These are phyloP conservation scores for Venturia canescens DNA, from an alignment of 1,140 invertebrate genomes.

Conservation along the genomic window DNA sequence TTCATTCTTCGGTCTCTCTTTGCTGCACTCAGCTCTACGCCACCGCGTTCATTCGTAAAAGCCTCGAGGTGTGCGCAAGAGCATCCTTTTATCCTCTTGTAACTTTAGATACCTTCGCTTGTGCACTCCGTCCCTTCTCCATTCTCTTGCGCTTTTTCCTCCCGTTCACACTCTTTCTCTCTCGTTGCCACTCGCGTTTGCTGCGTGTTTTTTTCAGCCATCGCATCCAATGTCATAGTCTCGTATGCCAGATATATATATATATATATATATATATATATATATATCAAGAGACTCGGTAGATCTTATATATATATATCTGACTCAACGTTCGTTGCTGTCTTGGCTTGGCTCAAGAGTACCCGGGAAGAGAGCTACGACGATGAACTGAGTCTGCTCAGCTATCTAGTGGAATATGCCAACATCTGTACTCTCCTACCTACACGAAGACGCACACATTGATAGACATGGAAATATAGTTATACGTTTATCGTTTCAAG, in stretches of 20 bases:
- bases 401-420: constrained; percentile 39
- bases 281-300: no score
- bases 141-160: not conserved
- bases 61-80: constrained; percentile 63
- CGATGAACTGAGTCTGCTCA: constrained; percentile 40
- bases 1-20: constrained; percentile 17
- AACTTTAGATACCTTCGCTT: constrained; percentile 63
- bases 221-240: constrained; percentile 16
- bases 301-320: not conserved
- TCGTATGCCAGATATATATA: not conserved
- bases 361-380: constrained; percentile 35
- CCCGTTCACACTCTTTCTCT: constrained; percentile 7
- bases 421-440: not conserved
- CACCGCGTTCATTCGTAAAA: constrained; percentile 69
- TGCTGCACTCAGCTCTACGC: constrained; percentile 54
- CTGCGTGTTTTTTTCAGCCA: not conserved
- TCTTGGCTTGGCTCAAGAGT: not conserved
- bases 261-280: not conserved
- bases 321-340: constrained; percentile 15
- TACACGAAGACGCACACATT: not conserved
- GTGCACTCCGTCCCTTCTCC: constrained; percentile 27
- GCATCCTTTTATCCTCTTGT: constrained; percentile 76
- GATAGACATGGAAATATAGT: not conserved
- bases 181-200: not conserved
- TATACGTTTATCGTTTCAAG: constrained; percentile 21